Evolutionary conservation across 2,113 vertebrate genomes (phyloP).

Genomic region (Phycodurus eques): DNA sequence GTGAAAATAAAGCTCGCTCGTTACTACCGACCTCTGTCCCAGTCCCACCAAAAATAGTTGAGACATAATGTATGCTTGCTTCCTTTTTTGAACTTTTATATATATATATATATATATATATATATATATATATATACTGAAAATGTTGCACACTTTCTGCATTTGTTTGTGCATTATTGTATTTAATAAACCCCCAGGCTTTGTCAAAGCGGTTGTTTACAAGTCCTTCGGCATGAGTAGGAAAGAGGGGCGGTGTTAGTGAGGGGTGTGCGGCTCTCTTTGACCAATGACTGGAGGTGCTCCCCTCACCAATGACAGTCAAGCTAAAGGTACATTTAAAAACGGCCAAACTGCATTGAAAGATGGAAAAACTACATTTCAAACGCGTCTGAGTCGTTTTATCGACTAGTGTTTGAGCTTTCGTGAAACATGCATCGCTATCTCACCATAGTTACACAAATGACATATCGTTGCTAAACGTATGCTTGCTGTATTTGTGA

Average conservation of each 20-base stretch:
- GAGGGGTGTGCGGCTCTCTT: slow-evolving; percentile 29
- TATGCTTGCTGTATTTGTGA: accelerated
- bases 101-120: no score
- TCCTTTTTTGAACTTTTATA: no score
- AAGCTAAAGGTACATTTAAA: neutral
- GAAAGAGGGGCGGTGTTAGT: slow-evolving; percentile 14
- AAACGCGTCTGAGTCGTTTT: neutral
- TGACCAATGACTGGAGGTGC: slow-evolving; percentile 30
- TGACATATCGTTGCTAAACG: neutral
- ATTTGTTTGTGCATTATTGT: no score
- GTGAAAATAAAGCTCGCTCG: neutral
- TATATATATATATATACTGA: no score
- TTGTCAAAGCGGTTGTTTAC: neutral
- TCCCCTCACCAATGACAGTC: slow-evolving; percentile 2
- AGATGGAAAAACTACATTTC: neutral
- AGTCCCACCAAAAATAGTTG: no score
- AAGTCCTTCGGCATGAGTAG: neutral
- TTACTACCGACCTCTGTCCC: neutral
- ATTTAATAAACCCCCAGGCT: no score
- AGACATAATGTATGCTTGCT: no score
- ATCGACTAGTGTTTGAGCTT: neutral
- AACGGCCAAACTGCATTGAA: neutral
- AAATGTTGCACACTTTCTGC: neutral
- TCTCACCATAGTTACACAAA: neutral
- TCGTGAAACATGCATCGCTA: neutral